Percentiles rank a stretch among this genome's conserved stretches.
phyloP scores from a whole-genome alignment of 2,888 invertebrate species.

The Rotaria magnacalcarata region DNA sequence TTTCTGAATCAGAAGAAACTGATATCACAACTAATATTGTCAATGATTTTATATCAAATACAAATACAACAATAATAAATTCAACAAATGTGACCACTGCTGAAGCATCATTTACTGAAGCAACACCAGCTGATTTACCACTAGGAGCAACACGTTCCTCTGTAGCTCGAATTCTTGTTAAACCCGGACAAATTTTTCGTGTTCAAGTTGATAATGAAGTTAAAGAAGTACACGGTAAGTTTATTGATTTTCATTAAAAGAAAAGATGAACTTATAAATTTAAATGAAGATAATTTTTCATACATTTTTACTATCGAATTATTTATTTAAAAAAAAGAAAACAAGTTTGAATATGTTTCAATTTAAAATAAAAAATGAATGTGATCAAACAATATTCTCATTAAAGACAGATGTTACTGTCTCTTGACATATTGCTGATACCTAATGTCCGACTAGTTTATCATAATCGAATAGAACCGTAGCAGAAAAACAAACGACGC shows the following conservation, averaged over 20 bases:
- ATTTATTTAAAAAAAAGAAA: no score
- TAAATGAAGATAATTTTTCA: no score
- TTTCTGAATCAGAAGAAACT: background rate
- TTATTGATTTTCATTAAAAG: background rate
- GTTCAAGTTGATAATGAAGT: constrained; percentile 35
- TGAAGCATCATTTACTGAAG: constrained; percentile 21
- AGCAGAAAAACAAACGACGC: background rate
- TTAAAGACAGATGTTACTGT: no score
- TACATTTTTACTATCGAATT: no score
- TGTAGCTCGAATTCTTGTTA: constrained; percentile 33
- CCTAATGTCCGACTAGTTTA: background rate
- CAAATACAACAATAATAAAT: background rate
- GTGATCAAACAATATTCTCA: no score
- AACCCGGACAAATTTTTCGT: constrained; percentile 36
- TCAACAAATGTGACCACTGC: background rate
- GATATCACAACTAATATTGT: background rate
- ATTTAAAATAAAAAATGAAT: no score
- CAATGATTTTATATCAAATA: background rate
- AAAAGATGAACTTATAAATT: background rate
- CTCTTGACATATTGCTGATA: background rate
- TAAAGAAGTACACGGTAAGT: constrained; percentile 34
- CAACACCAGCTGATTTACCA: constrained; percentile 30
- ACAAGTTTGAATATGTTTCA: no score
- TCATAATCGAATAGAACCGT: background rate
- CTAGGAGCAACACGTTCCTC: background rate